Evolutionary conservation across 1,140 invertebrate species (phyloP).

Genomic region (Pogonus chalceus): DNA sequence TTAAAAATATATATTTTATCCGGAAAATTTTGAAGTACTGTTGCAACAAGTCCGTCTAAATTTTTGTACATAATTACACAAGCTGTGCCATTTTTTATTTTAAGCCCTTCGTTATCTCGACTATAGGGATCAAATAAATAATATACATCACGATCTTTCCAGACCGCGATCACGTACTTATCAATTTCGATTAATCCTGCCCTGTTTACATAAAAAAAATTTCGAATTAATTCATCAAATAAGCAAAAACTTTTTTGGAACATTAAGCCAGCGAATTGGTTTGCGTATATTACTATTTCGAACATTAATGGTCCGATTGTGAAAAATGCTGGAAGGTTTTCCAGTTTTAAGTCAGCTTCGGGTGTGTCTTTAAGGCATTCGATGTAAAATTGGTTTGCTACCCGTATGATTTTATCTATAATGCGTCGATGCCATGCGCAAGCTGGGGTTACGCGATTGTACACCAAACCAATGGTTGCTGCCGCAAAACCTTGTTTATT

Average conservation of each 20-base stretch:
- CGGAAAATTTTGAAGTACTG: constrained; percentile 38
- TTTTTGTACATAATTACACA: constrained; percentile 41
- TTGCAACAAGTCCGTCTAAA: constrained; percentile 35
- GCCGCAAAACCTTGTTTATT: constrained; percentile 41
- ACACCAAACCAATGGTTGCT: constrained; percentile 39
- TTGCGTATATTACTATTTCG: constrained; percentile 42
- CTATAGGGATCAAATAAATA: constrained; percentile 45
- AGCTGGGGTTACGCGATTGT: constrained; percentile 42
- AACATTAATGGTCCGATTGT: constrained; percentile 41
- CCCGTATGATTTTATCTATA: constrained; percentile 41
- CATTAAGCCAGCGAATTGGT: constrained; percentile 38
- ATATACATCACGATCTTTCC: constrained; percentile 43
- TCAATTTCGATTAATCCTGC: constrained; percentile 41
- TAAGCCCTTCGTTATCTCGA: constrained; percentile 34
- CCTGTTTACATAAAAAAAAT: constrained; percentile 38
- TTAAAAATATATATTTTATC: constrained; percentile 39
- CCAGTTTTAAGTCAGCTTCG: constrained; percentile 37
- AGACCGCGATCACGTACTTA: constrained; percentile 37
- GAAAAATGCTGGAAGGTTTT: constrained; percentile 42
- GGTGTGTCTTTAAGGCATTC: constrained; percentile 36
- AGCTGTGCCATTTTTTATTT: constrained; percentile 31
- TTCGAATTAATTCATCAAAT: constrained; percentile 33
- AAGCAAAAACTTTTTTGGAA: constrained; percentile 38
- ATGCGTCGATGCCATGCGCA: constrained; percentile 43
- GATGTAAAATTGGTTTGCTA: constrained; percentile 39